These are phyloP conservation scores for Myotis davidii DNA, from an alignment of 2,113 vertebrate species.

Conservation along the genomic window DNA sequence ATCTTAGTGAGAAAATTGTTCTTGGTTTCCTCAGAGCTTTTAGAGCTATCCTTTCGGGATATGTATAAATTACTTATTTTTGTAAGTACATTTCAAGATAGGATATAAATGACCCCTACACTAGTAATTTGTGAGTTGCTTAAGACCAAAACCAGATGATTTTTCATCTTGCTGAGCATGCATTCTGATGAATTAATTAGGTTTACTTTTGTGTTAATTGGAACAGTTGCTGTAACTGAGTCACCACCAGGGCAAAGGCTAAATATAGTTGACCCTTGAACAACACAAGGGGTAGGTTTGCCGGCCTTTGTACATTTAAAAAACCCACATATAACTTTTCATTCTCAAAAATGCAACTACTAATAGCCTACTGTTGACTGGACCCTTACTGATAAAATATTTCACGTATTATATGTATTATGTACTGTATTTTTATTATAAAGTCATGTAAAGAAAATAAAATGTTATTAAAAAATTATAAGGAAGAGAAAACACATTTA, in stretches of 20 bases:
- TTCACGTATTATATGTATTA: neutral
- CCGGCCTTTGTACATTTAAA: neutral
- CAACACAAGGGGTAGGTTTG: neutral
- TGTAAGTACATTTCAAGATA: neutral
- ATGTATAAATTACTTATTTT: neutral
- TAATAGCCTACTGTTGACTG: neutral
- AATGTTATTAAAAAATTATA: neutral
- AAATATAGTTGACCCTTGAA: neutral
- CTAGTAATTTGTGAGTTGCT: constrained; percentile 1
- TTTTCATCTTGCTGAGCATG: neutral
- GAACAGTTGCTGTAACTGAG: neutral
- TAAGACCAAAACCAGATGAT: neutral
- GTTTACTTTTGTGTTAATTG: constrained; percentile 13
- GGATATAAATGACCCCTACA: constrained; percentile 8
- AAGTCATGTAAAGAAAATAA: neutral
- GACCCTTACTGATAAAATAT: neutral
- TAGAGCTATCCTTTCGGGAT: constrained; percentile 12
- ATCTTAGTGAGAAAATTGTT: constrained; percentile 22
- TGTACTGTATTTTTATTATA: neutral
- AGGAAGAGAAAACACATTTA: neutral
- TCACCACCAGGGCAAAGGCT: neutral
- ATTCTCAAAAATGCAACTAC: neutral
- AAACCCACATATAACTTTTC: neutral
- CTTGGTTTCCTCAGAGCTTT: constrained; percentile 40
- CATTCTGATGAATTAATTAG: neutral